Conservation (phyloP, 2,797 vertebrate genomes). For the Malacoctenus gilli region DNA sequence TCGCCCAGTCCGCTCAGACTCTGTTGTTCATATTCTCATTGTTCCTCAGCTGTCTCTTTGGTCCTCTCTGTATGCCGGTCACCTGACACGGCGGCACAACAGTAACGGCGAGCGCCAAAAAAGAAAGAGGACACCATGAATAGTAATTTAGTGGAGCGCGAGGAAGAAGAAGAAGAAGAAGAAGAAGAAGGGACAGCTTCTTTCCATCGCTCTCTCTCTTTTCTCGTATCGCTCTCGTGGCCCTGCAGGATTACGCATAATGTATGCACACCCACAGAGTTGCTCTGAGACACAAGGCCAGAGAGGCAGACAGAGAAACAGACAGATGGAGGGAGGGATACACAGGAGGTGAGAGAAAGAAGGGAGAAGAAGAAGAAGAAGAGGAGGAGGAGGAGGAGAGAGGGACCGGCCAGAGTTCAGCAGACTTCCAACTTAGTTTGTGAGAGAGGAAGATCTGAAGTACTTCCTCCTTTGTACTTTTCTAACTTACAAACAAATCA, state of each 20-base stretch:
- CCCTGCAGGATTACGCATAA: slow-evolving; percentile 64
- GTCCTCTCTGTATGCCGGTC: slow-evolving; percentile 44
- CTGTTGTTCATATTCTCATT: slow-evolving; percentile 24
- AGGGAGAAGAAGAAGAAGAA: slow-evolving; percentile 15
- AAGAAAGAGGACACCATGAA: slow-evolving; percentile 41
- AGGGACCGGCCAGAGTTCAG: slow-evolving; percentile 46
- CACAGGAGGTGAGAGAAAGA: slow-evolving; percentile 20
- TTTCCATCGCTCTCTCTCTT: slow-evolving; percentile 32
- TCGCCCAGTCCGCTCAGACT: slow-evolving; percentile 17
- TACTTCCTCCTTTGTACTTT: slow-evolving; percentile 14
- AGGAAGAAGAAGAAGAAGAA: slow-evolving; percentile 30
- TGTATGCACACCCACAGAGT: slow-evolving; percentile 73
- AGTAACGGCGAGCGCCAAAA: slow-evolving; percentile 20
- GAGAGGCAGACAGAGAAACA: slow-evolving; percentile 43
- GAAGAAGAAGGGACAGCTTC: slow-evolving; percentile 35
- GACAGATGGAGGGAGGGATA: slow-evolving; percentile 40
- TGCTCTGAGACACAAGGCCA: slow-evolving; percentile 65
- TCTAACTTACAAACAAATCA: slow-evolving; percentile 8
- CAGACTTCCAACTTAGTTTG: slow-evolving; percentile 42
- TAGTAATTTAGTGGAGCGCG: slow-evolving; percentile 53
- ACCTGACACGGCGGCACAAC: slow-evolving; percentile 28
- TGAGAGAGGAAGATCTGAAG: slow-evolving; percentile 1
- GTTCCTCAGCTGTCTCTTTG: slow-evolving; percentile 22
- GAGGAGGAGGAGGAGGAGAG: slow-evolving; percentile 15
- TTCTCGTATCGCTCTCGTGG: slow-evolving; percentile 43